Conservation (phyloP, 2,113 vertebrate genomes). For the Notothenia rossii region DNA sequence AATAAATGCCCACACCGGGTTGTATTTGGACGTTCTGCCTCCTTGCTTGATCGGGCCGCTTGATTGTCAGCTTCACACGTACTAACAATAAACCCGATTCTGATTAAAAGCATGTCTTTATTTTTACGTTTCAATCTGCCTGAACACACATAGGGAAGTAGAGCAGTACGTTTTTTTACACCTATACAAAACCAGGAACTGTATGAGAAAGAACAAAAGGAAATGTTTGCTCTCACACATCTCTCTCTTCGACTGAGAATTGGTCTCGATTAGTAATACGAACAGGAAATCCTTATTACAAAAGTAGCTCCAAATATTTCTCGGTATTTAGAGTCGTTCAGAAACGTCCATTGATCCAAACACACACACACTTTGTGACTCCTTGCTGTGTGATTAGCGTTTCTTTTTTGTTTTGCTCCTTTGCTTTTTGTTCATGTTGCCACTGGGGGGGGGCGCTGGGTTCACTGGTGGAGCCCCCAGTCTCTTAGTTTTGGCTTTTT, state of each 20-base stretch:
- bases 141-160: neutral
- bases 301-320: neutral
- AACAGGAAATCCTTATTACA: neutral
- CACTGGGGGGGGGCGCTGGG: conserved; percentile 80
- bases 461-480: conserved; percentile 91
- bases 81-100: too few species aligned
- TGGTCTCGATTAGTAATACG: neutral
- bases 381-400: too few species aligned
- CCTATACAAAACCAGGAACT: conserved; percentile 9
- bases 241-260: too few species aligned
- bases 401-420: conserved; percentile 75
- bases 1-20: too few species aligned
- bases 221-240: too few species aligned
- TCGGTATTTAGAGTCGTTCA: too few species aligned
- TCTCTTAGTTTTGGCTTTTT: conserved; percentile 94
- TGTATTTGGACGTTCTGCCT: too few species aligned
- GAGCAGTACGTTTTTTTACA: neutral
- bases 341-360: too few species aligned
- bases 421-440: conserved; percentile 87
- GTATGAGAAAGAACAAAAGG: too few species aligned
- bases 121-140: neutral
- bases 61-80: too few species aligned
- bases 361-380: too few species aligned
- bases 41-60: too few species aligned
- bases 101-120: neutral